A percentile compares a stretch with the other conserved stretches of the same genome.
These are phyloP conservation scores for Cephus pulcher DNA, from an alignment of 2,888 invertebrate genomes.

Conservation along the genomic window DNA sequence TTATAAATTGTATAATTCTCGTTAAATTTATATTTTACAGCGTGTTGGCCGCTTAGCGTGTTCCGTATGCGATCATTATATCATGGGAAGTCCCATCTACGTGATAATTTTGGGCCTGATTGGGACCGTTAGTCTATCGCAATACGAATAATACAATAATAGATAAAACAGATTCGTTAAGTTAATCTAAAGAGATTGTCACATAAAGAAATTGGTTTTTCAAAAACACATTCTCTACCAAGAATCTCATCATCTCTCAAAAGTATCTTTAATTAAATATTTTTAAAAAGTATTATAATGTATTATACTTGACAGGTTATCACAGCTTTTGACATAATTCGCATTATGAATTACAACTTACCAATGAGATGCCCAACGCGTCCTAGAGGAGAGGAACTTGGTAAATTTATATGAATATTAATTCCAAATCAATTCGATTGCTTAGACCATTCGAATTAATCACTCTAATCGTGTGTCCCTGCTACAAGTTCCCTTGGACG, in stretches of 20 bases:
- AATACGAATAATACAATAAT: conserved; percentile 16
- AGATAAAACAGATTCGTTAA: not conserved
- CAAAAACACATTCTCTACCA: not conserved
- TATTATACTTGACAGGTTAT: conserved; percentile 43
- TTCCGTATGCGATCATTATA: conserved; percentile 52
- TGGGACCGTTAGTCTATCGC: conserved; percentile 61
- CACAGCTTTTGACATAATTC: conserved; percentile 55
- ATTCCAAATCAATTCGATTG: not conserved
- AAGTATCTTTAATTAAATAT: not conserved
- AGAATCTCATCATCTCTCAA: not conserved
- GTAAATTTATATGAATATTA: conserved; percentile 30
- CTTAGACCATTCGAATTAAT: not conserved
- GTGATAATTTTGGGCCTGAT: conserved; percentile 59
- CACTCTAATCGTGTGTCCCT: not conserved
- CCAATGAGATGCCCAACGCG: conserved; percentile 33
- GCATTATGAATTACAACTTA: conserved; percentile 52
- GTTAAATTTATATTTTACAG: conserved; percentile 30
- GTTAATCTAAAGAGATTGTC: not conserved
- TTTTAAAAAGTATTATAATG: not conserved
- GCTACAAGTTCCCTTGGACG: conserved; percentile 45
- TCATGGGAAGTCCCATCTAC: conserved; percentile 57
- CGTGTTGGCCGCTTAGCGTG: conserved; percentile 49
- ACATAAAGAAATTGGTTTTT: not conserved
- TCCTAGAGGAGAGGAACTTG: conserved; percentile 32
- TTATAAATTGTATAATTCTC: not conserved